These are phyloP conservation scores for Cotesia vestalis DNA, from an alignment of 1,140 invertebrate species.

Conservation along the genomic window DNA sequence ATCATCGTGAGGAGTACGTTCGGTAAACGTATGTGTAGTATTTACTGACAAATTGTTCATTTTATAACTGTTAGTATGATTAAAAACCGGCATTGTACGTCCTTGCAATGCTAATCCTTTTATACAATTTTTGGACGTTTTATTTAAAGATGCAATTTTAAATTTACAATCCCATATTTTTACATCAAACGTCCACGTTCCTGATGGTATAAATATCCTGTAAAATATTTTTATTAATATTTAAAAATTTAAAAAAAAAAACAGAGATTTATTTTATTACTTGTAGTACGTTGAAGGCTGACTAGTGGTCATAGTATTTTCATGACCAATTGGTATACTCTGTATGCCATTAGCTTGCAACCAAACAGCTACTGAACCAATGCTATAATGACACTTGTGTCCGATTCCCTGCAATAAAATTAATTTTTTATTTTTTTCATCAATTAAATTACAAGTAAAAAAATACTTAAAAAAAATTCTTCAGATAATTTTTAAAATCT, in stretches of 20 bases:
- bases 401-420: slow-evolving; percentile 52
- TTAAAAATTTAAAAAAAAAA: slow-evolving; percentile 18
- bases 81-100: slow-evolving; percentile 60
- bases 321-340: slow-evolving; percentile 59
- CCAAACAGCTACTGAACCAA: slow-evolving; percentile 69
- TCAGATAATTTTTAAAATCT: neutral
- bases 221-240: slow-evolving; percentile 30
- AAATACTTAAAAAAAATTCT: neutral
- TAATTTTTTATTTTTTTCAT: neutral
- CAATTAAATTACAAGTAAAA: slow-evolving; percentile 5
- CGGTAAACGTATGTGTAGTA: slow-evolving; percentile 57
- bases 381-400: slow-evolving; percentile 68
- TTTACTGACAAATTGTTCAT: slow-evolving; percentile 55
- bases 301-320: slow-evolving; percentile 54
- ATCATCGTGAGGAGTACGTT: slow-evolving; percentile 66
- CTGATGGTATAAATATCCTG: slow-evolving; percentile 67
- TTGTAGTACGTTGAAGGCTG: slow-evolving; percentile 64
- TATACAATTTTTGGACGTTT: slow-evolving; percentile 55
- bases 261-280: slow-evolving; percentile 46
- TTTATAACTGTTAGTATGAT: slow-evolving; percentile 50
- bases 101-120: slow-evolving; percentile 59
- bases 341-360: slow-evolving; percentile 58
- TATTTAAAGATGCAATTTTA: slow-evolving; percentile 45
- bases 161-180: slow-evolving; percentile 65
- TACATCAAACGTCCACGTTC: slow-evolving; percentile 64